These are phyloP conservation scores for Mesoligia furuncula DNA, from an alignment of 2,888 invertebrate genomes.

Conservation along the genomic window DNA sequence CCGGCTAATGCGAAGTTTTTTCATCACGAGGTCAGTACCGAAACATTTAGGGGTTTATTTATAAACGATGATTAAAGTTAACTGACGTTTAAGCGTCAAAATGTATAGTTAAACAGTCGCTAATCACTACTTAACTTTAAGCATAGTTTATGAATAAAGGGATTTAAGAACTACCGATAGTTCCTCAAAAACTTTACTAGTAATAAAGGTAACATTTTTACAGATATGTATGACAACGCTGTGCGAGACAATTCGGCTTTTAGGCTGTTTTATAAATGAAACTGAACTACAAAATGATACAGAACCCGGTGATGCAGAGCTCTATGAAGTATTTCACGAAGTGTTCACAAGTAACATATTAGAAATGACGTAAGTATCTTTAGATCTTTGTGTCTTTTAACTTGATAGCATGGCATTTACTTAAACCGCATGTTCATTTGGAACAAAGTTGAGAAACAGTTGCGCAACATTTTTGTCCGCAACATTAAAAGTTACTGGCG, in stretches of 20 bases:
- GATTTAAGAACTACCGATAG: neutral
- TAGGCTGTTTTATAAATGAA: slow-evolving; percentile 96
- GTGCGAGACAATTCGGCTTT: slow-evolving; percentile 96
- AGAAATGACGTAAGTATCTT: slow-evolving; percentile 91
- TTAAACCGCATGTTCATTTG: slow-evolving; percentile 1
- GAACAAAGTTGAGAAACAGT: slow-evolving; percentile 15
- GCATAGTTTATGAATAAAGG: neutral
- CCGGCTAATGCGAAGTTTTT: slow-evolving; percentile 99
- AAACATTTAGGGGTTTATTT: neutral
- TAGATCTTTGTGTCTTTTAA: neutral
- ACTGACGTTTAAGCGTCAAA: neutral
- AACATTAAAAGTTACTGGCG: neutral
- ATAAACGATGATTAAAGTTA: neutral
- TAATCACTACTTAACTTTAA: too few relatives aligned
- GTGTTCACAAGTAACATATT: slow-evolving; percentile 94
- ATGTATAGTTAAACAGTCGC: neutral
- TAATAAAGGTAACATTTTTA: slow-evolving; percentile 21
- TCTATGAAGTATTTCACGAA: slow-evolving; percentile 92
- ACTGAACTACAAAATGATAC: slow-evolving; percentile 85
- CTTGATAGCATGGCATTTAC: slow-evolving; percentile 32
- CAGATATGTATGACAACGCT: slow-evolving; percentile 98
- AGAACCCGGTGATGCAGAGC: slow-evolving; percentile 83
- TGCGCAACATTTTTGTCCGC: neutral
- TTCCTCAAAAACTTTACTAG: neutral
- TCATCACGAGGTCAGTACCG: slow-evolving; percentile 94